Evolutionary conservation across 2,113 vertebrate species (phyloP).

Genomic region (Dromiciops gliroides): DNA sequence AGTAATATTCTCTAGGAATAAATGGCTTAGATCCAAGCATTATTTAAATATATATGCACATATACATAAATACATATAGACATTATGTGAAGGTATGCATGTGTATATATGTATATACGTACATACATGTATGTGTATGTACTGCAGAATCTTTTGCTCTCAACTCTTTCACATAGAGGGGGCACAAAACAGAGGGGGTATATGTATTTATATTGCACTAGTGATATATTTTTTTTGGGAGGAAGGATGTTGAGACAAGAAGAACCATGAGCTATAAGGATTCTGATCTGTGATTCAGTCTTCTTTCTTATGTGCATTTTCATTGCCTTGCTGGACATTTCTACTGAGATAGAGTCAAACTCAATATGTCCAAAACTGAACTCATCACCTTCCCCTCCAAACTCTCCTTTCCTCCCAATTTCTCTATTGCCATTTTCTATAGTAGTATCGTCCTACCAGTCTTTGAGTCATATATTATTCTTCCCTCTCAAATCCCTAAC

Average conservation of each 20-base stretch:
- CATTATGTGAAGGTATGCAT: neutral
- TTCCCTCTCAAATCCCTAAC: neutral
- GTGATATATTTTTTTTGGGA: slow-evolving; percentile 47
- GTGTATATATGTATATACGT: neutral
- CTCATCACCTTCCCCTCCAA: neutral
- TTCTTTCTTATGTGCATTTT: slow-evolving; percentile 2
- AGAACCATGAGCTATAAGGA: slow-evolving; percentile 34
- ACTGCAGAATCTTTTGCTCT: neutral
- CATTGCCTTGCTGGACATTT: neutral
- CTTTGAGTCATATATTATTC: neutral
- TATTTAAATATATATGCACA: neutral
- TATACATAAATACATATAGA: neutral
- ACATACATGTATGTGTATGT: neutral
- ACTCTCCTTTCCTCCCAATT: neutral
- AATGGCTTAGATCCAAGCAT: slow-evolving; percentile 71
- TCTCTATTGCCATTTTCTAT: neutral
- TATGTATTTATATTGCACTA: neutral
- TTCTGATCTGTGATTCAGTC: neutral
- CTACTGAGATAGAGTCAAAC: neutral
- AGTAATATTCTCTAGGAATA: slow-evolving; percentile 63
- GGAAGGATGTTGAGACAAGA: neutral
- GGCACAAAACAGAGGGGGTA: slow-evolving; percentile 47
- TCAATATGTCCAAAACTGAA: neutral
- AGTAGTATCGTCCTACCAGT: neutral
- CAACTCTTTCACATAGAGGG: slow-evolving; percentile 34